Conservation (phyloP, 1,140 invertebrate species). For the Danaus melanippus region DNA sequence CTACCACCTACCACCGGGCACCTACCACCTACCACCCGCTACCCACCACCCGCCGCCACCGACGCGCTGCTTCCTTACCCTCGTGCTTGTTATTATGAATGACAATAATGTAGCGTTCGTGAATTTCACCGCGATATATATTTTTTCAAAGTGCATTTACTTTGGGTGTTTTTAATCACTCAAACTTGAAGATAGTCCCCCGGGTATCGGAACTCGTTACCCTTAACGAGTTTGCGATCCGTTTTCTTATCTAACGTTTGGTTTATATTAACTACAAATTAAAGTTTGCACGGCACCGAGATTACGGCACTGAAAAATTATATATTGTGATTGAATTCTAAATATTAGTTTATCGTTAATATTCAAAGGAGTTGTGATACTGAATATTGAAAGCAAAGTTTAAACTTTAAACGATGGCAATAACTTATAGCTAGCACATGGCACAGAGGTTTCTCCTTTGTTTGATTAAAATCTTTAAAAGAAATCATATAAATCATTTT, state of each 20-base stretch:
- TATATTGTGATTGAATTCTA: too few species aligned
- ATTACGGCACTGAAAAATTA: too few species aligned
- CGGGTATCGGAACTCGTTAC: conserved; percentile 48
- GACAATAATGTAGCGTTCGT: conserved; percentile 61
- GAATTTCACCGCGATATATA: conserved; percentile 47
- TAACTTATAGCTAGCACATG: too few species aligned
- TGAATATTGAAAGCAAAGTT: too few species aligned
- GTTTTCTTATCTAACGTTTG: conserved; percentile 55
- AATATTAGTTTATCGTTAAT: too few species aligned
- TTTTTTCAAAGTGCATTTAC: conserved; percentile 60
- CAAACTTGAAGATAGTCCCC: conserved; percentile 25
- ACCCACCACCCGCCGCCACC: conserved; percentile 16
- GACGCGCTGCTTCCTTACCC: conserved; percentile 33
- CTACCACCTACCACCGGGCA: conserved; percentile 16
- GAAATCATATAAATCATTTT: too few species aligned
- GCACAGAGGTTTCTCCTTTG: too few species aligned
- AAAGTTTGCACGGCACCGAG: conserved; percentile 36
- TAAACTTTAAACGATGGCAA: too few species aligned
- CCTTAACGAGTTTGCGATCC: conserved; percentile 51
- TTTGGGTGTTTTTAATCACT: conserved; percentile 66
- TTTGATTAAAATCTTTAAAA: too few species aligned
- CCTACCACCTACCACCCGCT: conserved; percentile 19
- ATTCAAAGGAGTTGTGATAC: too few species aligned
- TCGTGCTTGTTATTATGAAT: conserved; percentile 61
- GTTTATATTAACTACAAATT: conserved; percentile 57